Percentiles rank a stretch among this genome's conserved stretches.
These are phyloP conservation scores for Zosterops lateralis DNA, from an alignment of 2,113 vertebrate genomes.

Conservation along the genomic window DNA sequence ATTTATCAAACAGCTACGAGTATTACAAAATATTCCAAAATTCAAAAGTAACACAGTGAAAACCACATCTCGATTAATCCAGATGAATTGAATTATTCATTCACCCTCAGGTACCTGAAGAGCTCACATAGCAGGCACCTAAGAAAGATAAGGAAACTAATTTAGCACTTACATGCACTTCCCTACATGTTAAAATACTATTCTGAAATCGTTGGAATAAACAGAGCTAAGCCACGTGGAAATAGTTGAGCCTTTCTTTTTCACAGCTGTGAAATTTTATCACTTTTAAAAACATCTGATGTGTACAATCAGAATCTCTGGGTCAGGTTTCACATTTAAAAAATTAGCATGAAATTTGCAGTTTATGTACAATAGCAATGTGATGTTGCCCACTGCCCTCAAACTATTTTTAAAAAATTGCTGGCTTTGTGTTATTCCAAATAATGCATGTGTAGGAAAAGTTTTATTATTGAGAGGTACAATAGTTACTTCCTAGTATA, in stretches of 20 bases:
- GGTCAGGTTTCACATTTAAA: neutral
- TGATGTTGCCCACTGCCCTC: fast-evolving
- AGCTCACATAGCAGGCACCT: neutral
- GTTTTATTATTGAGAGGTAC: neutral
- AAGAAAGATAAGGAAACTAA: neutral
- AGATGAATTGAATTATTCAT: neutral
- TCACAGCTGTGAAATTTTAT: neutral
- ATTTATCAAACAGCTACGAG: neutral
- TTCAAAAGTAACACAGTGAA: neutral
- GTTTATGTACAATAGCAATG: neutral
- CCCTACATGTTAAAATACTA: neutral
- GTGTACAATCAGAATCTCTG: neutral
- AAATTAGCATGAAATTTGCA: neutral
- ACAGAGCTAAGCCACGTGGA: neutral
- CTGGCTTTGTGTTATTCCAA: neutral
- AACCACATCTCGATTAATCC: neutral
- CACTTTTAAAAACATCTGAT: neutral
- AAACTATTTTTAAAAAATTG: neutral
- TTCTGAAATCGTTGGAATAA: neutral
- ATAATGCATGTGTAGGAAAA: neutral
- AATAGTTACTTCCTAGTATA: neutral
- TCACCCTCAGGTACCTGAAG: neutral
- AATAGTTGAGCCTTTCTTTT: neutral
- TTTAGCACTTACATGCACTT: neutral
- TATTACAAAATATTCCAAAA: neutral